phyloP scores from a whole-genome alignment of 2,113 vertebrate genomes.

The Pachyramphus minor region DNA sequence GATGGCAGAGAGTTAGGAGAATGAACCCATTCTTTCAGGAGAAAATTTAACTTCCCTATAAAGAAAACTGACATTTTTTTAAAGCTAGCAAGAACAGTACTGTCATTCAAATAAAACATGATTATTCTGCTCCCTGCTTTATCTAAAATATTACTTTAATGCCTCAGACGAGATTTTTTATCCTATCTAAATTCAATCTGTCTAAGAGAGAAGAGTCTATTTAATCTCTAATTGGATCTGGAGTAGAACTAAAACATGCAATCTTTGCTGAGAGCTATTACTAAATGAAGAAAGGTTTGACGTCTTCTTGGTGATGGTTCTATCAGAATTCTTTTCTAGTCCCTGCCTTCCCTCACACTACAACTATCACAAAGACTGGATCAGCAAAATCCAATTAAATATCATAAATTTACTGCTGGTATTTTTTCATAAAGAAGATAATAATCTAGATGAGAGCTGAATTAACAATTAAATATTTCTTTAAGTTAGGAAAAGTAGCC shows the following conservation, averaged over 20 bases:
- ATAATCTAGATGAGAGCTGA: slow-evolving; percentile 15
- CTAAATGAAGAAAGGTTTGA: slow-evolving; percentile 27
- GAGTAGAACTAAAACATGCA: slow-evolving; percentile 31
- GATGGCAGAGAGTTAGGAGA: not conserved
- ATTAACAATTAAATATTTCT: slow-evolving; percentile 6
- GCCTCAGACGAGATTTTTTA: slow-evolving; percentile 10
- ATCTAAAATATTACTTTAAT: slow-evolving; percentile 12
- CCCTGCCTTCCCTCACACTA: not conserved
- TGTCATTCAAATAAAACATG: slow-evolving; percentile 17
- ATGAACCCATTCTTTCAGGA: not conserved
- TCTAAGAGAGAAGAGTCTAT: slow-evolving; percentile 29
- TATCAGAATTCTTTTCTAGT: not conserved
- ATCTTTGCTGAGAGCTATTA: slow-evolving; percentile 33
- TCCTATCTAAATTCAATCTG: slow-evolving; percentile 40
- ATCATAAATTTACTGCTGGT: not conserved
- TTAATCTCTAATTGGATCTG: slow-evolving; percentile 55
- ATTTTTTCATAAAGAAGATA: not conserved
- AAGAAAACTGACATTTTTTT: not conserved
- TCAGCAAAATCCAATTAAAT: slow-evolving; percentile 11
- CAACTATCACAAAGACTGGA: not conserved
- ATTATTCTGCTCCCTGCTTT: not conserved
- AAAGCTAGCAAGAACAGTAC: not conserved
- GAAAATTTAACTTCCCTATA: not conserved
- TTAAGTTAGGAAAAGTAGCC: slow-evolving; percentile 36
- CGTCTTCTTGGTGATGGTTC: slow-evolving; percentile 29